Conservation (phyloP, 2,113 vertebrate genomes). For the Amblyornis subalaris region DNA sequence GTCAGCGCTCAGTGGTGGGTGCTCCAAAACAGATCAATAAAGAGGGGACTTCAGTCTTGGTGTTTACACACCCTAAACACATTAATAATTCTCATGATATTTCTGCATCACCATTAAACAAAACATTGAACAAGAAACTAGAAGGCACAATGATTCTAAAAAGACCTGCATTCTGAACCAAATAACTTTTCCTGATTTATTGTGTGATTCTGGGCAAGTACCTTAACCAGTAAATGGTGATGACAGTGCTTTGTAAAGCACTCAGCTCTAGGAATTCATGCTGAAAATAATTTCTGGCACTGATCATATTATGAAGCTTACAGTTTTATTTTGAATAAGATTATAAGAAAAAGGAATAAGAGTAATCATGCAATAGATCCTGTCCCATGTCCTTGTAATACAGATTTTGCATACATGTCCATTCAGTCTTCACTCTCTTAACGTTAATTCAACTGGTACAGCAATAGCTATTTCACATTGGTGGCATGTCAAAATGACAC, state of each 20-base stretch:
- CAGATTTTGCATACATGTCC: neutral
- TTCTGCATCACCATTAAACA: neutral
- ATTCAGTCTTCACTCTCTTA: neutral
- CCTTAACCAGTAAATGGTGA: neutral
- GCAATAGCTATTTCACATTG: neutral
- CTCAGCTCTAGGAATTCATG: neutral
- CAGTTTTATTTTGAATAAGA: neutral
- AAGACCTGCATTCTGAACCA: neutral
- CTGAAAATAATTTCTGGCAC: neutral
- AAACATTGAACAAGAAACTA: conserved; percentile 19
- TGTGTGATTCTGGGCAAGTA: neutral
- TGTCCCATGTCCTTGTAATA: neutral
- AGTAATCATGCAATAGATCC: neutral
- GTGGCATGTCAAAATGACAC: neutral
- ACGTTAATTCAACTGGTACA: neutral
- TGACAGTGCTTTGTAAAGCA: neutral
- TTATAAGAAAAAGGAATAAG: neutral
- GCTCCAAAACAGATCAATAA: neutral
- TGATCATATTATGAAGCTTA: neutral
- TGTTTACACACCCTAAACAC: neutral
- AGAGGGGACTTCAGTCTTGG: neutral
- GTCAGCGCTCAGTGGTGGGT: neutral
- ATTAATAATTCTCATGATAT: neutral
- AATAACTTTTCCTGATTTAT: neutral
- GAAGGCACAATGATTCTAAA: neutral